phyloP scores from a whole-genome alignment of 1,140 invertebrate species.

The Drosophila quadrilineata region DNA sequence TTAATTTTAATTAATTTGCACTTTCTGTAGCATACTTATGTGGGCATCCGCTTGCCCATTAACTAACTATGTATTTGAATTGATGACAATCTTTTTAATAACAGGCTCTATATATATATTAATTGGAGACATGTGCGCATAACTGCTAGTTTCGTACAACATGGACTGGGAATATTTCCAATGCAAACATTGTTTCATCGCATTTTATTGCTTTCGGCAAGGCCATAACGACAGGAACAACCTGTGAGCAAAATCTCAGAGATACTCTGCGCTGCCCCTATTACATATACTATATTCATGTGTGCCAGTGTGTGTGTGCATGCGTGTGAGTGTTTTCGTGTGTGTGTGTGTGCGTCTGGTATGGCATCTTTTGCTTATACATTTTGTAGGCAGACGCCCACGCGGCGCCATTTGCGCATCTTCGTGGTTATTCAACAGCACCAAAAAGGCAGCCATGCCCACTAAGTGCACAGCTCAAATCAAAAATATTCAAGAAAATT shows the following conservation, averaged over 20 bases:
- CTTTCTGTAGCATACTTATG: no score
- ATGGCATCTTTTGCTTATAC: conserved; percentile 33
- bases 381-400: conserved; percentile 65
- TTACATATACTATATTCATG: no score
- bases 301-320: no score
- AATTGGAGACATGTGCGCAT: neutral
- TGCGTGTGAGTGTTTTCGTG: no score
- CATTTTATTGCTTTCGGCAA: conserved; percentile 40
- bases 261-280: neutral
- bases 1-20: no score
- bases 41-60: no score
- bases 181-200: conserved; percentile 20
- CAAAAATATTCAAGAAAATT: neutral
- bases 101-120: no score
- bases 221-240: conserved; percentile 40
- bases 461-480: neutral
- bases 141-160: neutral
- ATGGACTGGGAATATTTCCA: neutral
- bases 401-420: conserved; percentile 71
- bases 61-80: no score
- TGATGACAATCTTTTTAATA: no score
- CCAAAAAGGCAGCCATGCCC: conserved; percentile 4
- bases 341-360: no score
- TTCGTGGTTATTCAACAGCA: conserved; percentile 61
- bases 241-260: conserved; percentile 64